Conservation (phyloP, 1,140 invertebrate species). For the Dendrolimus punctatus region DNA sequence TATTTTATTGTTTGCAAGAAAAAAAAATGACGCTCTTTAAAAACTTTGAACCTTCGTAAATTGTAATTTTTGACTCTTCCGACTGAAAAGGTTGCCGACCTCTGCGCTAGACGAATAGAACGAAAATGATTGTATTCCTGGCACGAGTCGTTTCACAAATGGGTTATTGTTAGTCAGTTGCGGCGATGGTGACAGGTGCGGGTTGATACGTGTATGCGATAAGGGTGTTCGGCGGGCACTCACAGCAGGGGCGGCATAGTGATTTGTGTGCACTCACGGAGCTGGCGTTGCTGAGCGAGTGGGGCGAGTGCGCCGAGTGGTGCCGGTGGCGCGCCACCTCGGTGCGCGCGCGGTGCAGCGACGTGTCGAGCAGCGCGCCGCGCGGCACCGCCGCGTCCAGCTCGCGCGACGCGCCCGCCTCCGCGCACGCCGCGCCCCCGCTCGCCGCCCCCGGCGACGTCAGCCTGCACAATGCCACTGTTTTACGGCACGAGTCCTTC, state of each 20-base stretch:
- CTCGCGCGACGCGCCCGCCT: constrained; percentile 71
- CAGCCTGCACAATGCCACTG: constrained; percentile 4
- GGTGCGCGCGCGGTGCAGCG: constrained; percentile 89
- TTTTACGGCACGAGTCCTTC: neutral
- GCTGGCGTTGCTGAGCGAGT: constrained; percentile 76
- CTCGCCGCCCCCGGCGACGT: constrained; percentile 7
- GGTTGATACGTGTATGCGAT: too few species aligned
- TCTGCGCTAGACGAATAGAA: too few species aligned
- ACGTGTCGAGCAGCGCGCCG: constrained; percentile 87
- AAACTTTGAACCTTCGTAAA: too few species aligned
- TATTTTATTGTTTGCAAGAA: too few species aligned
- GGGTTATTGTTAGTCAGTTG: too few species aligned
- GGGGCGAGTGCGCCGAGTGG: constrained; percentile 57
- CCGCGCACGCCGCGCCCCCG: constrained; percentile 5
- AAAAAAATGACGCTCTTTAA: too few species aligned
- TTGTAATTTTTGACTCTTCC: too few species aligned
- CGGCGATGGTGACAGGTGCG: too few species aligned
- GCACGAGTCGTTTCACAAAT: too few species aligned
- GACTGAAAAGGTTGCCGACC: too few species aligned
- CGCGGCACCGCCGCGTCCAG: constrained; percentile 88
- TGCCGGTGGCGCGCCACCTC: constrained; percentile 80
- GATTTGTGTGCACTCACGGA: constrained; percentile 67
- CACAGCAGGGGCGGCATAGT: neutral
- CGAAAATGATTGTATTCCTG: too few species aligned
- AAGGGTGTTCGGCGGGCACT: too few species aligned